Evolutionary conservation across 2,888 invertebrate genomes (phyloP).

Genomic region (Diaphora mendica): DNA sequence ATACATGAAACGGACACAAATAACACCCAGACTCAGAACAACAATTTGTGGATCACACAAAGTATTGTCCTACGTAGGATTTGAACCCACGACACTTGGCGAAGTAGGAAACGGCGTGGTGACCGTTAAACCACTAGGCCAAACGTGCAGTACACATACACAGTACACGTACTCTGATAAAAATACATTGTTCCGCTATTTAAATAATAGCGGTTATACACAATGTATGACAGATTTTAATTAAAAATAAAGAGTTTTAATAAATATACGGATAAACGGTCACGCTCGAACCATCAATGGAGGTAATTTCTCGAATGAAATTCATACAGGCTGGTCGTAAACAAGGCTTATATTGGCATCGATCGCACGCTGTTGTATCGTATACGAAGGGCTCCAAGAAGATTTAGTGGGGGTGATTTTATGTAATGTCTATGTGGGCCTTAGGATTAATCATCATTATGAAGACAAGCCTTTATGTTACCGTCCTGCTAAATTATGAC

Average conservation of each 20-base stretch:
- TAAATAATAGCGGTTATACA: neutral
- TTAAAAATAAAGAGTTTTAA: neutral
- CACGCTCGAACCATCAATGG: slow-evolving; percentile 36
- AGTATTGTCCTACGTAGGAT: too few species aligned
- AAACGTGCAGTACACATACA: too few species aligned
- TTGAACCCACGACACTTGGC: too few species aligned
- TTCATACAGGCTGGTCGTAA: slow-evolving; percentile 15
- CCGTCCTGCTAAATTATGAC: neutral
- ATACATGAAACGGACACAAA: too few species aligned
- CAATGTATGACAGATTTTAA: neutral
- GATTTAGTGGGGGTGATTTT: neutral
- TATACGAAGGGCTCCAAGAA: neutral
- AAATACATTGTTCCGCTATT: neutral
- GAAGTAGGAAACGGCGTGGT: too few species aligned
- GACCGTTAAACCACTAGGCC: too few species aligned
- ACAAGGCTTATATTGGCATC: slow-evolving; percentile 31
- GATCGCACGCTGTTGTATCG: slow-evolving; percentile 16
- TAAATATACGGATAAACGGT: neutral
- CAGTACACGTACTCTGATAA: too few species aligned
- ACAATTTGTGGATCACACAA: too few species aligned
- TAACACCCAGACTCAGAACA: too few species aligned
- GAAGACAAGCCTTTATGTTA: neutral
- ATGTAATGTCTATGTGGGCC: neutral
- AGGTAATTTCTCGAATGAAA: slow-evolving; percentile 21
- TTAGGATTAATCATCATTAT: neutral